phyloP scores from a whole-genome alignment of 2,888 invertebrate genomes.

The Poecilus cupreus region DNA sequence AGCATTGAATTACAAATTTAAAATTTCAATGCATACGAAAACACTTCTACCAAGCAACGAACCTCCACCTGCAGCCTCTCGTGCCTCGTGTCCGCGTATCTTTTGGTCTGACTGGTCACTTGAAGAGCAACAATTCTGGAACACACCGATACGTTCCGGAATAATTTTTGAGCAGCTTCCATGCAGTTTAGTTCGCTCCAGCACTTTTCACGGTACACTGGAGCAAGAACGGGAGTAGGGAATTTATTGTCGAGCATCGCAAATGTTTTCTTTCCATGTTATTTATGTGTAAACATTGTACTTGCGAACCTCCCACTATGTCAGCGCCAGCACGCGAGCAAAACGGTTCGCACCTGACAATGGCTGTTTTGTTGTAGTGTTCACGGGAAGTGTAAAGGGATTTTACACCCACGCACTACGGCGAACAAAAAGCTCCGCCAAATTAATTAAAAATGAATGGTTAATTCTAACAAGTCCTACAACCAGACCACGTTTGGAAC shows the following conservation, averaged over 20 bases:
- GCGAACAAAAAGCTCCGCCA: neutral
- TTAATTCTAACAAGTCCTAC: too few relatives aligned
- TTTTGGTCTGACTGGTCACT: constrained; percentile 1
- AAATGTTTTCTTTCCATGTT: constrained; percentile 53
- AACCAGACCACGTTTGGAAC: too few relatives aligned
- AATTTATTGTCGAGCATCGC: constrained; percentile 53
- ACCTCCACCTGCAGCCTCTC: neutral
- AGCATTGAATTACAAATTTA: constrained; percentile 42
- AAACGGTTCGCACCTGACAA: constrained; percentile 8
- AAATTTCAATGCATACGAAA: constrained; percentile 47
- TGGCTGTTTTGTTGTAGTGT: neutral
- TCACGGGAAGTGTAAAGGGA: neutral
- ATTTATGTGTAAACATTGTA: constrained; percentile 59
- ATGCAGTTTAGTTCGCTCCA: constrained; percentile 8
- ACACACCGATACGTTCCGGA: neutral
- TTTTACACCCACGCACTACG: neutral
- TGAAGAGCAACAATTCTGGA: constrained; percentile 8
- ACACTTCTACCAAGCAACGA: neutral
- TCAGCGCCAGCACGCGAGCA: neutral
- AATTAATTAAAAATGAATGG: too few relatives aligned
- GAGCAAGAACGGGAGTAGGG: neutral
- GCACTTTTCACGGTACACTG: constrained; percentile 29
- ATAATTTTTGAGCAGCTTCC: constrained; percentile 42
- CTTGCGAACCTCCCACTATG: constrained; percentile 34
- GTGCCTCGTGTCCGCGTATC: too few relatives aligned